These are phyloP conservation scores for Lysiphlebus fabarum DNA, from an alignment of 1,140 invertebrate genomes.

Conservation along the genomic window DNA sequence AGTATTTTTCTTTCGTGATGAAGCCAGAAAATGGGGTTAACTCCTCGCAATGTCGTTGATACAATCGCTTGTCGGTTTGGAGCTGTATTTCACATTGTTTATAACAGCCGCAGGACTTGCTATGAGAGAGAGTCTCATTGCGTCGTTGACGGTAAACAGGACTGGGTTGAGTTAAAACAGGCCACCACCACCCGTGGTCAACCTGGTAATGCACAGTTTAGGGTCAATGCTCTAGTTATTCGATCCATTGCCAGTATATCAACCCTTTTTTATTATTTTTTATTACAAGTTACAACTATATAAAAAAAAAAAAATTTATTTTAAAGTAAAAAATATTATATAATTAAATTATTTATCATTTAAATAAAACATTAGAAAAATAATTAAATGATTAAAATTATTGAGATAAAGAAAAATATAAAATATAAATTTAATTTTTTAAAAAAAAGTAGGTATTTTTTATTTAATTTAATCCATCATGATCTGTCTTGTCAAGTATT, in stretches of 20 bases:
- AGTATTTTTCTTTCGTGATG: background rate
- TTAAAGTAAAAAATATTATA: no score
- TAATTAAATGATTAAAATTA: no score
- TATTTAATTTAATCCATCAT: conserved; percentile 34
- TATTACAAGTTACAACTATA: no score
- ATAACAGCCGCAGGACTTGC: conserved; percentile 26
- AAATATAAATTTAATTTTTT: no score
- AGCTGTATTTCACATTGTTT: conserved; percentile 41
- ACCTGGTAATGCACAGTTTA: conserved; percentile 21
- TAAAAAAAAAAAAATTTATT: no score
- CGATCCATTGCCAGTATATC: conserved; percentile 21
- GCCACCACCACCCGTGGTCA: conserved; percentile 22
- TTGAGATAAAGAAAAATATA: no score
- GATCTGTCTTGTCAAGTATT: conserved; percentile 35
- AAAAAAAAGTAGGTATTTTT: background rate
- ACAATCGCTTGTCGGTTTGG: conserved; percentile 31
- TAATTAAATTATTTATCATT: no score
- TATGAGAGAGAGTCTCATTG: conserved; percentile 15
- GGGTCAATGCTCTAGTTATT: conserved; percentile 36
- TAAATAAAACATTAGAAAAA: no score
- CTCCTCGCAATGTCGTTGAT: conserved; percentile 36
- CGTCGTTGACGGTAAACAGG: conserved; percentile 32
- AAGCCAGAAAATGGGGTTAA: conserved; percentile 31
- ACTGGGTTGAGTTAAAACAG: conserved; percentile 33
- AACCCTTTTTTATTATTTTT: no score